Percentiles rank a stretch among this genome's conserved stretches.
phyloP scores from a whole-genome alignment of 53 echinoderm and acorn worm species.

The Echinarachnius parma region DNA sequence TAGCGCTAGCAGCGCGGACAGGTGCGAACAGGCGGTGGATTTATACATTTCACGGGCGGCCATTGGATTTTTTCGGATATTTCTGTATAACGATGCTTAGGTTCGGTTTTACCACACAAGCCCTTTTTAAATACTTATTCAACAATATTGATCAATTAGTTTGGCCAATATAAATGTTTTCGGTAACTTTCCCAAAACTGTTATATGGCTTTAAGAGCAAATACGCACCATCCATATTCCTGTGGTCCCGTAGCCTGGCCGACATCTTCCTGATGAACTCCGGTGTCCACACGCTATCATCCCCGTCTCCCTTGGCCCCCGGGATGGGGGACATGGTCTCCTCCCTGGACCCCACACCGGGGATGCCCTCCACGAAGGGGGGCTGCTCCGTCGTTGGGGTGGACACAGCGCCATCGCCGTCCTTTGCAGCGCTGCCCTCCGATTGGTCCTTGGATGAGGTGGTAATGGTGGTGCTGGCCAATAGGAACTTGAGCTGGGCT shows the following conservation, averaged over 20 bases:
- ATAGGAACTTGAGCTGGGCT: conserved; percentile 69
- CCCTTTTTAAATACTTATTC: no score
- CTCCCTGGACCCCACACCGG: conserved; percentile 79
- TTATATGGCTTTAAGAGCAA: no score
- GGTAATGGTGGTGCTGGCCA: conserved; percentile 78
- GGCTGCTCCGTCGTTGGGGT: conserved; percentile 44
- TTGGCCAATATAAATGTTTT: no score
- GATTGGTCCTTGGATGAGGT: conserved; percentile 71
- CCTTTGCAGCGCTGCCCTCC: conserved; percentile 22
- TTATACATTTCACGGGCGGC: no score
- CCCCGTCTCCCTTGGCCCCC: conserved; percentile 55
- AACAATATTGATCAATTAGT: no score
- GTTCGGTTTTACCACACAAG: no score
- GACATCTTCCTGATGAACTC: conserved; percentile 63
- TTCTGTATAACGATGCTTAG: no score
- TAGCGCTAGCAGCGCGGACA: no score
- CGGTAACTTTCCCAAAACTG: no score
- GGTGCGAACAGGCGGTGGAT: no score
- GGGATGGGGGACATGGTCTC: conserved; percentile 84
- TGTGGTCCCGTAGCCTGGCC: conserved; percentile 47
- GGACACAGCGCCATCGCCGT: conserved; percentile 14
- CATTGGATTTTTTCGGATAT: no score
- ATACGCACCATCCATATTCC: conserved; percentile 79
- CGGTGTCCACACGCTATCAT: conserved; percentile 47
- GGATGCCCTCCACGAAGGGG: conserved; percentile 74